These are phyloP conservation scores for Leuciscus waleckii DNA, from an alignment of 2,797 vertebrate species.

Conservation along the genomic window DNA sequence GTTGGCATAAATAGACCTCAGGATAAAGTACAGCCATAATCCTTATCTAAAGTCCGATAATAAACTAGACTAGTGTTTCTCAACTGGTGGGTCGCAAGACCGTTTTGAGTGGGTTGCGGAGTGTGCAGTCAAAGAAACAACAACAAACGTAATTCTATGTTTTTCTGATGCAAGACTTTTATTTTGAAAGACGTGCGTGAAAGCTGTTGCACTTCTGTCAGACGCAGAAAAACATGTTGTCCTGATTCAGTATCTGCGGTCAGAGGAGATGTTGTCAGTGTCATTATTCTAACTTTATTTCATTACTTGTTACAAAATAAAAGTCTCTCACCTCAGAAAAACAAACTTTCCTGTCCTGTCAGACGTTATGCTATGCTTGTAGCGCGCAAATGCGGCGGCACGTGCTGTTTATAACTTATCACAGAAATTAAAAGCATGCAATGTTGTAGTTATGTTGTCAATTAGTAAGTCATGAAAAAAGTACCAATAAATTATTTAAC, in stretches of 20 bases:
- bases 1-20: constrained; percentile 16
- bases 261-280: not conserved
- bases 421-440: not conserved
- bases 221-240: not conserved
- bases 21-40: constrained; percentile 22
- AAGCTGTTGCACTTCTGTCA: not conserved
- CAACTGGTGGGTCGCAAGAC: not conserved
- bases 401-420: not conserved
- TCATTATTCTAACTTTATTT: not conserved
- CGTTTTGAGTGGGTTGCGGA: not conserved
- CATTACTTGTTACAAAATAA: not conserved
- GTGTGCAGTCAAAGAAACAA: not conserved
- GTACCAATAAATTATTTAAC: not conserved
- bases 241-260: not conserved
- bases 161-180: not conserved
- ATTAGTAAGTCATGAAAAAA: not conserved
- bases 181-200: not conserved
- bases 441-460: not conserved
- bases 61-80: constrained; percentile 13
- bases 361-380: not conserved
- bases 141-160: not conserved
- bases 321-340: not conserved
- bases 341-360: not conserved
- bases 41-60: constrained; percentile 20
- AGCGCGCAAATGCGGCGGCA: not conserved